phyloP scores from a whole-genome alignment of 2,113 vertebrate species.

The Pygoscelis adeliae region DNA sequence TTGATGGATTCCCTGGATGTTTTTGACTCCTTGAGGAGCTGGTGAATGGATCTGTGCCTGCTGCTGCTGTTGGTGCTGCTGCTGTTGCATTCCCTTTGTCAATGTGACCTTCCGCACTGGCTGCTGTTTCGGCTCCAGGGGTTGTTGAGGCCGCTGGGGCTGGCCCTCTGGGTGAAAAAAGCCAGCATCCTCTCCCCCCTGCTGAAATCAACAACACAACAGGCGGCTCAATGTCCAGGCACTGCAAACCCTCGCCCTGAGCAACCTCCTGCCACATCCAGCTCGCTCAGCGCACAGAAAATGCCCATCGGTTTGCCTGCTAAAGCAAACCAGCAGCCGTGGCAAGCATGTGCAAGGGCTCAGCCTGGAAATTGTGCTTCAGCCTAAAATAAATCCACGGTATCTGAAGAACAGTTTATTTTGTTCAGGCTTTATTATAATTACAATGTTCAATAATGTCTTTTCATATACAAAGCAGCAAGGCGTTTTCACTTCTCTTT shows the following conservation, averaged over 20 bases:
- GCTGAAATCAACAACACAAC: slow-evolving; percentile 71
- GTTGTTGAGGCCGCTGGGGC: slow-evolving; percentile 76
- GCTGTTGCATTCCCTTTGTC: slow-evolving; percentile 74
- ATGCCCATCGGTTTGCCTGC: not conserved
- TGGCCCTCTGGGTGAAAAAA: slow-evolving; percentile 73
- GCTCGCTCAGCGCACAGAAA: not conserved
- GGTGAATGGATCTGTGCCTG: slow-evolving; percentile 69
- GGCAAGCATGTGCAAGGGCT: not conserved
- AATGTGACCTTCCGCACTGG: slow-evolving; percentile 90
- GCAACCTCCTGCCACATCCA: not conserved
- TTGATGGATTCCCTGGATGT: slow-evolving; percentile 78
- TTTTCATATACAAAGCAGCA: not conserved
- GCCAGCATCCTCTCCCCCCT: slow-evolving; percentile 83
- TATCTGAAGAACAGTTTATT: not conserved
- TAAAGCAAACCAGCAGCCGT: not conserved
- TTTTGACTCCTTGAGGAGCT: slow-evolving; percentile 80
- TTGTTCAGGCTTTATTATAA: not conserved
- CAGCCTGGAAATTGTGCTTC: not conserved
- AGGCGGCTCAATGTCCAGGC: slow-evolving; percentile 51
- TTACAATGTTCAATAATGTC: not conserved
- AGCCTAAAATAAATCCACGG: not conserved
- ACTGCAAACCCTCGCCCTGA: not conserved
- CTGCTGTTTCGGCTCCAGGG: slow-evolving; percentile 77
- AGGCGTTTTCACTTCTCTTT: not conserved
- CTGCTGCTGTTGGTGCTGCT: slow-evolving; percentile 71